Base-by-base conservation (phyloP, 2,888 invertebrate genomes). In the Gasteruption jaculator region DNA sequence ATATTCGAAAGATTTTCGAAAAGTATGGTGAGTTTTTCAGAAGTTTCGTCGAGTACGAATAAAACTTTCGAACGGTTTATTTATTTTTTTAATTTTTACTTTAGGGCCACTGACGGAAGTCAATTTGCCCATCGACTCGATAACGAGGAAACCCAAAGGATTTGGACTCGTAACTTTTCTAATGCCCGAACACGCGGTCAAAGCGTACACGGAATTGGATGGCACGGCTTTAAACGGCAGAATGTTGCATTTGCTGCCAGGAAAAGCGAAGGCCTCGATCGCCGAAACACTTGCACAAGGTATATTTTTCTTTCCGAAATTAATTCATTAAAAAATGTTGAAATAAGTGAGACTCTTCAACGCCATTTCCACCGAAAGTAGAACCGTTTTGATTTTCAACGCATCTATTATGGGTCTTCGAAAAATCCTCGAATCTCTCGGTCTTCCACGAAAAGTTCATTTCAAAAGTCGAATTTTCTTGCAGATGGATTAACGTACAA, bases 121-220 rank as follows among this genome's bases (percentile, higher is more conserved):
- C 0, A 85, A 84, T 70, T 75, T 97, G 62, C 95, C 97, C 0
- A 80, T 97, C 40, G 96, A 97, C 68, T 76, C 78, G 38, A 64
- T 80, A 2, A 85, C 87, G 0, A 82, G 92, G 25, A 85, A 86
- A 66, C 78, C 84, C 10, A 95, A 95, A 73, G 95, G 97, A 1
- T 97, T 93, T 71, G 97, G 92, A 0, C 85, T 88, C 0, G 79
- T 97, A 0, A 91, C 93, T 0, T 99, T 83, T 66, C 74, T 99
- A 63, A 85, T 97, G 77, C 94, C 97, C 0, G 96, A 97, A 65
- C 87, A 97, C 71, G 99, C 99, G 0, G 82, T 89, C 0, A 82
- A 80, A 58, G 97, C 99, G 0, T 95, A 85, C 65, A 76, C 82
- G 1, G 85, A 85, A 53, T 74, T 97, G 2, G 97, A 97, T 72